Percentiles rank a stretch among this genome's conserved stretches.
Evolutionary conservation across 2,888 invertebrate genomes (phyloP).

Genomic region (Acanthosepion esculentum): DNA sequence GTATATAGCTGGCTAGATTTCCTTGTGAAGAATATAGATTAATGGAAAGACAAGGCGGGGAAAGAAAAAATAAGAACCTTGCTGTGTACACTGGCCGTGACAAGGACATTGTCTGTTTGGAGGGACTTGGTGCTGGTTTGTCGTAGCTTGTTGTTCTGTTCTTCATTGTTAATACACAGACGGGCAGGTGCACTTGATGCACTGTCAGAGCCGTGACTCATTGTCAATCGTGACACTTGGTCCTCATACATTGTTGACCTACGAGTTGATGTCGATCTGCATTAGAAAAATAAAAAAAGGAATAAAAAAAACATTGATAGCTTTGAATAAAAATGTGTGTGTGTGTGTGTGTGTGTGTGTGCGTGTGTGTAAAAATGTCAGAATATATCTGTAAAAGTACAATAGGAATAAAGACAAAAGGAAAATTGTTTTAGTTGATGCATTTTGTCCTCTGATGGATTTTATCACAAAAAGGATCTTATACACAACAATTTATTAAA

Average conservation of each 20-base stretch:
- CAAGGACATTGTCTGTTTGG: neutral
- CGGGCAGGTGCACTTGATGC: slow-evolving; percentile 41
- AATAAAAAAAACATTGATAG: neutral
- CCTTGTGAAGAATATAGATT: neutral
- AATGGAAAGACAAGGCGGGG: neutral
- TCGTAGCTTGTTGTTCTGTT: neutral
- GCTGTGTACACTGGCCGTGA: slow-evolving; percentile 41
- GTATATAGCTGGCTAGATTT: neutral
- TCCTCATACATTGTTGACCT: slow-evolving; percentile 40
- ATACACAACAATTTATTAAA: no score
- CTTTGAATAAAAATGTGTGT: no score
- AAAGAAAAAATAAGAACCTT: neutral
- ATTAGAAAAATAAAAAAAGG: neutral
- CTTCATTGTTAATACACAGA: neutral
- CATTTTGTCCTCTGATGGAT: no score
- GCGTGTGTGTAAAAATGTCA: no score
- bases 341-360: no score
- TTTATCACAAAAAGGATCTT: no score
- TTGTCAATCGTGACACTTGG: slow-evolving; percentile 36
- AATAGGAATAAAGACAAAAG: no score
- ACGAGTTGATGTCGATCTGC: slow-evolving; percentile 42
- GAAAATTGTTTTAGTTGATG: no score
- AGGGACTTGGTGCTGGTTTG: slow-evolving; percentile 24
- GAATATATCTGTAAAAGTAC: no score
- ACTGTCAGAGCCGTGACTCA: slow-evolving; percentile 24